Evolutionary conservation across 2,797 vertebrate genomes (phyloP), one percentile per base, ranked within the genome.

Genomic region (Sebastes vulpes): DNA sequence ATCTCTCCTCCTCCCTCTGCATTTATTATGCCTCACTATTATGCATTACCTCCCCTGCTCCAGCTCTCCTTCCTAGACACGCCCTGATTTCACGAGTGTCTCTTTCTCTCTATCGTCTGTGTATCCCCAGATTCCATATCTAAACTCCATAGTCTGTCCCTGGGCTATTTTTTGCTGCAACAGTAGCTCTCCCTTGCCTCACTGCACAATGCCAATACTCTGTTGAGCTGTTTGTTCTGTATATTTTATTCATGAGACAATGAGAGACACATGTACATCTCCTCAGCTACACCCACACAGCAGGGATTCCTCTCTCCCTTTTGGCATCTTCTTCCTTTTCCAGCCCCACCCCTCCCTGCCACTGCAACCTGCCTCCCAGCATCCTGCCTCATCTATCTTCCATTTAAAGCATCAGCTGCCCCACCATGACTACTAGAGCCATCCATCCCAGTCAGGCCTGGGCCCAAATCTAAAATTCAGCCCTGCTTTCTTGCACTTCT

Each of bases 221-320:
- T 23, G 46, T 69, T 82, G 83, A 89, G 84, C 88, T 89, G 82
- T 95, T 93, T 94, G 90, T 86, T 80, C 70, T 77, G n/a, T 78
- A 85, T 94, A 83, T 83, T 92, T 94, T 92, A 94, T 93, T 94
- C 83, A 93, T 91, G 80, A 91, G 71, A 81, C 77, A 90, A 86
- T 89, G 85, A 77, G 59, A 87, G 85, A 91, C 84, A 86, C 85
- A 79, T 92, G 92, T 88, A 87, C 76, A 59, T 88, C 83, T 88
- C 76, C 78, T 82, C 57, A 9, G 71, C 73, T 86, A 77, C 81
- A 81, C 75, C 81, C 85, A 86, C 86, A 67, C 89, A 83, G 79
- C 81, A 89, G 77, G 89, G 26, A 75, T 77, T 70, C 73, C 66
- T 82, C 54, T 84, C 71, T 57, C 48, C 1, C 11, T 85, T 86